Evolutionary conservation across 2,888 invertebrate species (phyloP), one percentile per base, ranked within the genome.

Genomic region (Tryphoninae sp.): DNA sequence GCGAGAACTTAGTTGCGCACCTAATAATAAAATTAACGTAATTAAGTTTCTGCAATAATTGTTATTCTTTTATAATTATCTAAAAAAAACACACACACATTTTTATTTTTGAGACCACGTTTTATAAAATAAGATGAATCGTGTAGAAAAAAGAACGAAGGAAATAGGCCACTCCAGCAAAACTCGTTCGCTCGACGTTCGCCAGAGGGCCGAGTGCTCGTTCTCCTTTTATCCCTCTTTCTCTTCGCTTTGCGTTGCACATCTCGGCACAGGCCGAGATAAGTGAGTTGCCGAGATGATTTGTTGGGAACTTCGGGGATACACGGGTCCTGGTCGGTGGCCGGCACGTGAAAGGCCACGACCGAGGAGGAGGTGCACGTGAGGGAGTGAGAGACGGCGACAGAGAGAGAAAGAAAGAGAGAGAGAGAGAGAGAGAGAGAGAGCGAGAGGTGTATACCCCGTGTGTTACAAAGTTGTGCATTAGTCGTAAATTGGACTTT

Each of bases 401-500:
- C 42, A 45, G 49, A 19, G 19, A 1, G 19, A 19, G 19, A 19
- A 22, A 19, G 53, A 7, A 8, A 19, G 19, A 1, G 19, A 19
- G 19, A 19, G 42, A 19, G 53, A 7, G 16, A 45, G 11, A 45
- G 45, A 33, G 40, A 7, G 9, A 13, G 26, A n/a, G 62, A 49
- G 55, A 45, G 49, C 0, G 22, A 22, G 59, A 59, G 23, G 19
- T 16, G 26, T 9, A n/a, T 9, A 59, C 26, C 11, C 16, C 33
- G 33, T 16, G 68, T 61, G 59, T 45, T 33, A 58, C 45, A 49
- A 75, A 71, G 64, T 69, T 75, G 58, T 22, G 59, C 58, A 59
- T 71, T 69, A 76, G 26, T 71, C n/a, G 75, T 51, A 71, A 65
- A 71, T 80, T 51, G 71, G 16, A 80, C 58, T 80, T 58, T 76